Percentiles rank a stretch among this genome's conserved stretches.
Evolutionary conservation across 2,113 vertebrate species (phyloP).

Genomic region (Nannospalax galili): DNA sequence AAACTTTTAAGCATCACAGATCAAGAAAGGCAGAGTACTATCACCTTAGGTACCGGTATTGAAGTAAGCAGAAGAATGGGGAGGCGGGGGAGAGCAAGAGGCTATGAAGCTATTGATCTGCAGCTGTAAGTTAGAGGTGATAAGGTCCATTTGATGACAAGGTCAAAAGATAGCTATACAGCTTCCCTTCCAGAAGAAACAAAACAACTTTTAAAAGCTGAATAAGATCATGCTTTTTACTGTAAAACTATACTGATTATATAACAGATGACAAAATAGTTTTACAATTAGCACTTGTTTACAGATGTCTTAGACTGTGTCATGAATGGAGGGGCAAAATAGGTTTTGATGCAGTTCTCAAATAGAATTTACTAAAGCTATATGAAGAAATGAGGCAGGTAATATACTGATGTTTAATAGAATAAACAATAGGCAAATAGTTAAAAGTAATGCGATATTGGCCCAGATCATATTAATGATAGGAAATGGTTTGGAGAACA

Average conservation of each 20-base stretch:
- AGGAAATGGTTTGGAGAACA: not conserved
- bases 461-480: not conserved
- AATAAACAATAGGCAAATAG: not conserved
- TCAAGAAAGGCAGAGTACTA: not conserved
- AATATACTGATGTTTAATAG: not conserved
- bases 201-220: not conserved
- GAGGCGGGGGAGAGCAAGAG: not conserved
- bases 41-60: not conserved
- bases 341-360: not conserved
- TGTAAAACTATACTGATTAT: not conserved
- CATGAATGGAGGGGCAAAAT: not conserved
- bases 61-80: not conserved
- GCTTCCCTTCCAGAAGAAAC: not conserved
- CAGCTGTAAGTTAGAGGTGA: not conserved
- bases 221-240: not conserved
- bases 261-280: conserved; percentile 5
- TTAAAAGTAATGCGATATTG: not conserved
- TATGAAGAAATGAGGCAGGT: not conserved
- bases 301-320: not conserved
- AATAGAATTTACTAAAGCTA: not conserved
- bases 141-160: not conserved
- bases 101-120: not conserved
- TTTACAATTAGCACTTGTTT: conserved; percentile 47
- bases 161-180: not conserved
- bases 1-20: not conserved